These are phyloP conservation scores for Macrocentrus cingulum DNA, from an alignment of 1,140 invertebrate species.

Conservation along the genomic window DNA sequence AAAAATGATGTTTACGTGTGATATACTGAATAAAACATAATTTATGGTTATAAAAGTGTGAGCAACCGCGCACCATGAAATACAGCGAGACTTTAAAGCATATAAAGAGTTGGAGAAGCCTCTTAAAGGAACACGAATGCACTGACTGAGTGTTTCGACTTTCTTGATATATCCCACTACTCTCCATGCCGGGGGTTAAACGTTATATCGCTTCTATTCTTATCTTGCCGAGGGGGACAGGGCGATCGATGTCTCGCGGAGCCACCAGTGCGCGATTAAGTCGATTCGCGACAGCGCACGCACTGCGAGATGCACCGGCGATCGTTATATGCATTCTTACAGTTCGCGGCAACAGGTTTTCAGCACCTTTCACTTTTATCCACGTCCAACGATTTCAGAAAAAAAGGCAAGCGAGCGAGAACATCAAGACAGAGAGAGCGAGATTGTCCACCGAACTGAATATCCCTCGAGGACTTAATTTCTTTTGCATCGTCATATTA, in stretches of 20 bases:
- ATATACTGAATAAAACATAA: too few relatives aligned
- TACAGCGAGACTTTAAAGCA: too few relatives aligned
- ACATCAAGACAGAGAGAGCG: too few relatives aligned
- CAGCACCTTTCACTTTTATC: constrained; percentile 31
- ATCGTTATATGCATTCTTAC: constrained; percentile 15
- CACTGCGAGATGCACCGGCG: constrained; percentile 6
- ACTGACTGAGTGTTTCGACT: constrained; percentile 18
- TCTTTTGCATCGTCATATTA: not conserved
- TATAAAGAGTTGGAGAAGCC: too few relatives aligned
- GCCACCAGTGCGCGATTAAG: constrained; percentile 15
- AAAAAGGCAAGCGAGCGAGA: not conserved
- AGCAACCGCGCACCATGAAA: too few relatives aligned
- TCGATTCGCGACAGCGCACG: constrained; percentile 13
- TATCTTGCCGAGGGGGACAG: constrained; percentile 23
- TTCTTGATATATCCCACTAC: constrained; percentile 2
- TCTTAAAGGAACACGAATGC: not conserved
- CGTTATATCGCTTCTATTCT: constrained; percentile 23
- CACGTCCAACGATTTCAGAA: not conserved
- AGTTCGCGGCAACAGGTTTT: constrained; percentile 27
- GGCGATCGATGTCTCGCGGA: constrained; percentile 19
- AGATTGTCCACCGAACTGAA: not conserved
- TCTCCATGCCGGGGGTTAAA: constrained; percentile 4
- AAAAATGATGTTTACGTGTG: too few relatives aligned
- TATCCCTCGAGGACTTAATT: not conserved
- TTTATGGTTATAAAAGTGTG: too few relatives aligned